Base-by-base conservation (phyloP, 2,797 vertebrate species). In the Crypturellus tataupa region DNA sequence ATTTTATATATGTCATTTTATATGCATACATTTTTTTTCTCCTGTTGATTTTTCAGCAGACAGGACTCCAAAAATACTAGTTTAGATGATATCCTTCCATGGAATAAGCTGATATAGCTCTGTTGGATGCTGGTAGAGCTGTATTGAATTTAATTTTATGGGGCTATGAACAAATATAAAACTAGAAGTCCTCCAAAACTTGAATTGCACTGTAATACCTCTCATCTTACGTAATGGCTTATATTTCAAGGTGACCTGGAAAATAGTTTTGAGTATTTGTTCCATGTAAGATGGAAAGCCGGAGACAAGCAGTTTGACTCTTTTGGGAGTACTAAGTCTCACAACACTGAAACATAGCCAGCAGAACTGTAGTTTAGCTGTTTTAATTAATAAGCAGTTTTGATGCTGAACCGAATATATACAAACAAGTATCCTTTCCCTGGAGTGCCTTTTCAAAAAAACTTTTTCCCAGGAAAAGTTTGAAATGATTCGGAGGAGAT, bases 351-450 rank as follows among this genome's bases (percentile, higher is more conserved):
- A 72, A 87, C 24, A 24, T 4, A 65, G 27, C 13, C 37, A 49
- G 68, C 18, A 56, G 7, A 63, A 6, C 6, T 47, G 4, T n/a
- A 44, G 21, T 42, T 60, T 37, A 79, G 76, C 19, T 76, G 4
- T 6, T 47, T 76, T 60, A 53, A 39, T 72, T 60, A 53, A 42
- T 46, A 59, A 8, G 11, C 0, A 0, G 3, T 35, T 39, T 51
- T 4, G 1, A 20, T 68, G 9, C 17, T 31, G 25, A 78, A 13
- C 6, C 3, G 23, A 0, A 0, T 44, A 6, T 55, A 27, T 79
- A 70, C 39, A 24, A 69, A 25, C 37, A 67, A 53, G 15, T 73
- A 29, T 51, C n/a, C 40, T 24, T 73, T 49, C 3, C 31, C 35
- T 87, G 49, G 42, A 86, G n/a, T 79, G 14, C n/a, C 17, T 81